Evolutionary conservation across 2,888 invertebrate species (phyloP), one percentile per base, ranked within the genome.

Genomic region (Orthosia cruda): DNA sequence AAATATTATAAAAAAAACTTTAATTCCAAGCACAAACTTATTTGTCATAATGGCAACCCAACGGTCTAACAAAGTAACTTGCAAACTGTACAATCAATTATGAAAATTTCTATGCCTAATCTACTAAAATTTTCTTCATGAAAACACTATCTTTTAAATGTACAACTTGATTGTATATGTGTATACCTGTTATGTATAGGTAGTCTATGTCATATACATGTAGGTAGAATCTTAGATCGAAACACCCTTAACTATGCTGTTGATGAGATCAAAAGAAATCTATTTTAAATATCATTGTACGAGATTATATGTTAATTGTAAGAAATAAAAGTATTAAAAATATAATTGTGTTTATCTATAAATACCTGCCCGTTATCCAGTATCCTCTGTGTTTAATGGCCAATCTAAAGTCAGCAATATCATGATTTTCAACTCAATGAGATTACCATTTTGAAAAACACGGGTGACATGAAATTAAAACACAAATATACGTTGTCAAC

Each of bases 211-310:
- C 84, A 67, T 83, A 72, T 62, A 80, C 57, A 68, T 80, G 74
- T 88, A 87, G 81, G 74, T 84, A 90, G 85, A 87, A 74, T 84
- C 88, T 81, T 85, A 82, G 84, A 84, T 87, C 86, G 86, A 89
- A 87, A 87, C 87, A 87, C 83, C 81, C 89, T 91, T 92, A 87
- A 91, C 92, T 91, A 89, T 91, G 91, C 93, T 96, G 95, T 95
- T 96, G 89, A 92, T 89, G 78, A 92, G 91, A 93, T 93, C 91
- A 90, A 94, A 95, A 94, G 92, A 94, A 94, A 94, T 96, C 94
- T 96, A 96, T 96, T 96, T 96, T 96, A 95, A 96, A 96, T 96
- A 96, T 95, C 93, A 95, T 90, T 96, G 95, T 96, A 96, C 89
- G 93, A 94, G 92, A 94, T 89, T 95, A 93, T 93, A 95, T 95